Evolutionary conservation across 2,113 vertebrate species (phyloP), one percentile per base, ranked within the genome.

Genomic region (Petroica traversi): DNA sequence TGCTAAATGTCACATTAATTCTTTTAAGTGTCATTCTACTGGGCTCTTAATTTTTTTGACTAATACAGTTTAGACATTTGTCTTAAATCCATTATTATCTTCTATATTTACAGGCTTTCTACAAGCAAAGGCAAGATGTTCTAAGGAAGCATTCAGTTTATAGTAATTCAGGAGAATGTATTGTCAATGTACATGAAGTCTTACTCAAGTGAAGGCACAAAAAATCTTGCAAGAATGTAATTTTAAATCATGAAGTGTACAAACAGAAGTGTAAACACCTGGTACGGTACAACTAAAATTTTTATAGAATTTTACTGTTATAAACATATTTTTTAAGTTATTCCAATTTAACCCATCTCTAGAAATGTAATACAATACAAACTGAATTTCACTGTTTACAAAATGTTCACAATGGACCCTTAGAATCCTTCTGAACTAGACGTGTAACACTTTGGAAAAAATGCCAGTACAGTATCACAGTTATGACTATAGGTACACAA

Each of bases 191-290:
- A 95, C 68, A 38, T 13, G 49, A 81, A 91, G 61, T 91, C 93
- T 86, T 81, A 48, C 76, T 91, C 69, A 91, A 95, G 43, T 29
- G 33, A 96, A 97, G 89, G 93, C 57, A 95, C 75, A 95, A 95
- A 88, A 88, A 96, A 51, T 57, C 58, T 86, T 77, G 45, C 88
- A 93, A 95, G 45, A 96, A 93, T 86, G 92, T 46, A 85, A 91
- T 94, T 92, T 96, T 59, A 95, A 86, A 96, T 94, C 75, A 71
- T 23, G 34, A 62, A 96, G 96, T 95, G 97, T 97, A 98, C 98
- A 98, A 98, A 97, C 96, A 98, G 92, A 97, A 98, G 91, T 91
- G 97, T 96, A 96, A 97, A 93, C 66, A 96, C 87, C 63, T 94
- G 87, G 89, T 93, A 95, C 71, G 90, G 85, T 97, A 98, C 97